phyloP scores from a whole-genome alignment of 2,113 vertebrate species.

The Oostethus manadensis region DNA sequence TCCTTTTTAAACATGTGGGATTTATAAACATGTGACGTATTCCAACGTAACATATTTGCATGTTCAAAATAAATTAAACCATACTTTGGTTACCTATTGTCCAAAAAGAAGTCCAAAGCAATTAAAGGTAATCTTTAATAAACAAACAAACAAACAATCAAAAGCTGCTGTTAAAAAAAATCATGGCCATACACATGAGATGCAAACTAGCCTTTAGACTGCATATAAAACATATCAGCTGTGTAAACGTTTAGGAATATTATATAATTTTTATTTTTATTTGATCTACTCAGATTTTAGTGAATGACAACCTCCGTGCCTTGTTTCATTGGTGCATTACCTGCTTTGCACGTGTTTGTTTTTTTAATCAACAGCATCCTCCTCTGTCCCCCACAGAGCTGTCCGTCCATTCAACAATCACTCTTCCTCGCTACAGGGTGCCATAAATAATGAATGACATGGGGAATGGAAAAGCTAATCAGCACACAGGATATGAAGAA shows the following conservation, averaged over 20 bases:
- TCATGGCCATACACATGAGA: too few species aligned
- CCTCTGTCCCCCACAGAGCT: conserved; percentile 17
- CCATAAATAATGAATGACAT: conserved; percentile 52
- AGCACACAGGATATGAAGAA: conserved; percentile 8
- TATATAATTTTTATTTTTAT: neutral
- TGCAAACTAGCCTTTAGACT: too few species aligned
- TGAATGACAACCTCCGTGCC: conserved; percentile 10
- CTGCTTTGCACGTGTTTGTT: neutral
- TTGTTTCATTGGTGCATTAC: neutral
- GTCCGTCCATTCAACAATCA: conserved; percentile 27
- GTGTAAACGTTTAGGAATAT: neutral
- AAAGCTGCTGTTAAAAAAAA: too few species aligned
- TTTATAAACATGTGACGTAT: too few species aligned
- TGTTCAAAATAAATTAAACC: too few species aligned
- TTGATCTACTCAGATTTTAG: neutral
- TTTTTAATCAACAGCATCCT: conserved; percentile 3
- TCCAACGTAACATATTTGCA: too few species aligned
- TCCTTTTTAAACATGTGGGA: too few species aligned
- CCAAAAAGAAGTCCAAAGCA: too few species aligned
- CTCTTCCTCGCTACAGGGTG: conserved; percentile 28
- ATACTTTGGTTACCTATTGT: too few species aligned
- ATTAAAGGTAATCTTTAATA: too few species aligned
- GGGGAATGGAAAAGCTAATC: neutral
- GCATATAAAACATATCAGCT: neutral
- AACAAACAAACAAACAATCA: too few species aligned